These are phyloP conservation scores for Lasioglossum oenotherae DNA, from an alignment of 2,888 invertebrate species.

Conservation along the genomic window DNA sequence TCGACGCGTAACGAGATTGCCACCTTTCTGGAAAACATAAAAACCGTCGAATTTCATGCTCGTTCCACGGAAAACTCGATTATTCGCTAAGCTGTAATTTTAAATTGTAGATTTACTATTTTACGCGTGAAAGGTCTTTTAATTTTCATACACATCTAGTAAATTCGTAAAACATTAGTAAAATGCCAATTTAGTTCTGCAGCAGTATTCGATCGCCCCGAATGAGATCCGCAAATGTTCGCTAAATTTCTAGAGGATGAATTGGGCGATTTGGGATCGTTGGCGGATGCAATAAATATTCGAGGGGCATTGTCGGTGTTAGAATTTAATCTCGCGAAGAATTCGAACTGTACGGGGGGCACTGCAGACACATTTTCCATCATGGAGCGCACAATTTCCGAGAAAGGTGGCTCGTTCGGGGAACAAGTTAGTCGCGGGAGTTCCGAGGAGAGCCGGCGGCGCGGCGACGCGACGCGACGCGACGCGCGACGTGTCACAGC, in stretches of 20 bases:
- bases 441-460: slow-evolving; percentile 3
- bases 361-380: slow-evolving; percentile 21
- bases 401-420: slow-evolving; percentile 28
- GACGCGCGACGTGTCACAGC: slow-evolving; percentile 38
- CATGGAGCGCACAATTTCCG: slow-evolving; percentile 22
- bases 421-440: slow-evolving; percentile 47
- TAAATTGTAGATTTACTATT: neutral
- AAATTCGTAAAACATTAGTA: neutral
- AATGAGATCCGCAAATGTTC: neutral
- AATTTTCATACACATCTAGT: neutral
- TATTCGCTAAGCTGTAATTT: neutral
- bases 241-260: neutral
- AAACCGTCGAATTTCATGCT: neutral
- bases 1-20: neutral
- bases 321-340: slow-evolving; percentile 19
- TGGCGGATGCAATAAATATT: slow-evolving; percentile 8
- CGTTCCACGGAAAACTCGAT: neutral
- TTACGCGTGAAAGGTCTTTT: neutral
- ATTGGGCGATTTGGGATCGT: neutral
- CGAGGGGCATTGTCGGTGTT: neutral
- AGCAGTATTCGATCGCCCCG: neutral
- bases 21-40: neutral
- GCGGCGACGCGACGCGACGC: no score
- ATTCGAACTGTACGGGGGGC: slow-evolving; percentile 19
- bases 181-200: neutral